Conservation (phyloP, 2,113 vertebrate genomes). For the Pyrgilauda ruficollis region DNA sequence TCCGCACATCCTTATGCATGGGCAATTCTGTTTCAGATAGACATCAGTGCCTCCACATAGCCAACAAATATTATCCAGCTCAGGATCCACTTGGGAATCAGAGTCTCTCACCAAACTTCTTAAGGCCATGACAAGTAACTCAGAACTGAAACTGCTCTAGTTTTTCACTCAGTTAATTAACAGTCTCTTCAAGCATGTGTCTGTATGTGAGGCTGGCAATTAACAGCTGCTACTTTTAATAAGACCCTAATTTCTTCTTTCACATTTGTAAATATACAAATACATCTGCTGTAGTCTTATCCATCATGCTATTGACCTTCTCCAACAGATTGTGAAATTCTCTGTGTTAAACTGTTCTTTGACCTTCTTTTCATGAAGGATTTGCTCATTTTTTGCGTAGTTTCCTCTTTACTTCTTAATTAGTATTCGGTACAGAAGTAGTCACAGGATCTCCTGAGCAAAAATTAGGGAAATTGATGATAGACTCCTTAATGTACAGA, state of each 20-base stretch:
- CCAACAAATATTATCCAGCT: not conserved
- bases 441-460: not conserved
- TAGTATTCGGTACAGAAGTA: not conserved
- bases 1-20: not conserved
- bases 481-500: not conserved
- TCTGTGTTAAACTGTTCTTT: not conserved
- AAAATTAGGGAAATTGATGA: not conserved
- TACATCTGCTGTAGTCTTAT: not conserved
- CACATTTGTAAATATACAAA: slow-evolving; percentile 17
- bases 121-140: not conserved
- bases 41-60: not conserved
- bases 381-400: not conserved
- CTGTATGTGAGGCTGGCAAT: not conserved
- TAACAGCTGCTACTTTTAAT: slow-evolving; percentile 39
- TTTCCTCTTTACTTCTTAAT: not conserved
- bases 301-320: slow-evolving; percentile 10
- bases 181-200: not conserved
- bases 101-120: not conserved
- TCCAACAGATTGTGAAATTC: not conserved
- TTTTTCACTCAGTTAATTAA: not conserved
- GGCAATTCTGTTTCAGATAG: not conserved
- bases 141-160: not conserved
- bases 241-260: slow-evolving; percentile 1
- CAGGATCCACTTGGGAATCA: not conserved
- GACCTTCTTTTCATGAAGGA: not conserved